Percentiles rank a stretch among this genome's conserved stretches.
Evolutionary conservation across 2,888 invertebrate genomes (phyloP).

Genomic region (Ligdia adustata): DNA sequence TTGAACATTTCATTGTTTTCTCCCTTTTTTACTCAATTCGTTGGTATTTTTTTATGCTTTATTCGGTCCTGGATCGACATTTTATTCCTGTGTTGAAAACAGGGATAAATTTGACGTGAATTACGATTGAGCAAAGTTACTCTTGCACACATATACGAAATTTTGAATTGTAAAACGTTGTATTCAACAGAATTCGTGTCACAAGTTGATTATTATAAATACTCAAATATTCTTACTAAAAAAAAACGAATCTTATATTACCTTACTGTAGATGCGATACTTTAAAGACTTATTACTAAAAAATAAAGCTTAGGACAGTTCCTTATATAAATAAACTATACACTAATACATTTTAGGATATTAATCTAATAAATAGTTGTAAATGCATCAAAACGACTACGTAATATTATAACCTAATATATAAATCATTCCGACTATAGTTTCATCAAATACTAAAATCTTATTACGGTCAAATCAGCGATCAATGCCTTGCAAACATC

Average conservation of each 20-base stretch:
- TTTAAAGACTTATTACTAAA: not conserved
- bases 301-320: not conserved
- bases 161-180: too few species aligned
- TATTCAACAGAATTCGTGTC: too few species aligned
- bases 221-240: conserved; percentile 9
- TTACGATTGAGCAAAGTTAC: too few species aligned
- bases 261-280: conserved; percentile 16
- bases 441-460: conserved; percentile 17
- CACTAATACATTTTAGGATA: not conserved
- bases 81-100: too few species aligned
- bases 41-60: too few species aligned
- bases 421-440: conserved; percentile 26
- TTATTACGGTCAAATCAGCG: not conserved
- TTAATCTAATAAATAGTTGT: conserved; percentile 38
- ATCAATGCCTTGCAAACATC: not conserved
- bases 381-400: conserved; percentile 57
- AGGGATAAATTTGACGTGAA: too few species aligned
- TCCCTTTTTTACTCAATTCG: too few species aligned
- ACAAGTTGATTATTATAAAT: not conserved
- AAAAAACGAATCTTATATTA: not conserved
- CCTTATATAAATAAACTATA: not conserved
- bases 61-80: too few species aligned
- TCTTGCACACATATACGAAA: too few species aligned
- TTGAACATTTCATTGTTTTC: not conserved
- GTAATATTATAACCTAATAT: conserved; percentile 35